Base-by-base conservation (phyloP, 2,113 vertebrate species). In the Amblyopsis rosae region DNA sequence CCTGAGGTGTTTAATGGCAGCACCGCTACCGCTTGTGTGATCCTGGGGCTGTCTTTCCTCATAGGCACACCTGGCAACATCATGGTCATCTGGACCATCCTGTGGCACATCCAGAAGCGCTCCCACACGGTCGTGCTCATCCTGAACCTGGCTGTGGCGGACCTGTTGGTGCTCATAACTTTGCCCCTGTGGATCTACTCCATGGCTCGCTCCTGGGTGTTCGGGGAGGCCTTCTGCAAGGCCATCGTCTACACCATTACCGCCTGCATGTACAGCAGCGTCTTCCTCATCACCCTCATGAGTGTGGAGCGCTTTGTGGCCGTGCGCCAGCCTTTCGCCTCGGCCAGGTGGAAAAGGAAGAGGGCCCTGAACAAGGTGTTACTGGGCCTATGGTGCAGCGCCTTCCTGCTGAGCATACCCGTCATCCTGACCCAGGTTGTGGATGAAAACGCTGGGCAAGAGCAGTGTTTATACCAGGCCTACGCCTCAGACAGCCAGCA, bases 131-230 rank as follows among this genome's bases (percentile, higher is more conserved):
- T 93, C 59, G 48, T 89, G 58, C 86, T 93, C 70, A 92, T 93
- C 72, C 82, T 93, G 3, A 89, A 93, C 53, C 75, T 93, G 72
- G 92, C 93, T 47, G 71, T 15, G 0, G 92, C 93, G 0, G 93
- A 93, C 76, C 82, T 93, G 65, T 73, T 94, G 69, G 90, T 93
- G 33, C 87, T 93, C 73, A 85, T 93, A 82, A 94, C 93, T 3
- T 67, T 93, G 67, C 92, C 92, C n/a, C 9, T 94, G 12, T 94
- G 93, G 93, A 93, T 93, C 79, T 93, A 93, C 81, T 91, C 91
- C 3, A 53, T 94, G 57, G 90, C 72, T 0, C 56, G 33, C 15
- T 87, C 83, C 54, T 94, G 93, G 93, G 84, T 93, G 64, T 93
- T 93, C 19, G 90, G 92, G 9, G 75, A 85, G 59, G 70, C 32